Evolutionary conservation across 2,113 vertebrate species (phyloP).

Genomic region (Ifrita kowaldi): DNA sequence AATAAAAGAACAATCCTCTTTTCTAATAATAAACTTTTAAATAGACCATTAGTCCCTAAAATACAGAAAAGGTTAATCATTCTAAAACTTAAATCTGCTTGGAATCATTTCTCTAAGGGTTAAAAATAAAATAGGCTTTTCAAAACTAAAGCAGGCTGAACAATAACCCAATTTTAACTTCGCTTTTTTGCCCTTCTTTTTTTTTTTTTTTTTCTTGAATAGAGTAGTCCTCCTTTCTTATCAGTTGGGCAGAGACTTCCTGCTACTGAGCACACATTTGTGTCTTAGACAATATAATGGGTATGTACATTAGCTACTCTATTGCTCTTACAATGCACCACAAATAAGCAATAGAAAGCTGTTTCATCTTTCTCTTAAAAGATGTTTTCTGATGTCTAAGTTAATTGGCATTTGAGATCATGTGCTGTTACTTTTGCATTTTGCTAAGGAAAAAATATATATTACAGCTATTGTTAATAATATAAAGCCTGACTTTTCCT

Average conservation of each 20-base stretch:
- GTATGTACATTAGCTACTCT: not conserved
- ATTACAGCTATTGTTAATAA: not conserved
- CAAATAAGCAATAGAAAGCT: not conserved
- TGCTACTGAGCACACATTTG: conserved; percentile 12
- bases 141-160: not conserved
- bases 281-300: not conserved
- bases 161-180: not conserved
- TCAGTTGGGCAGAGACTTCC: conserved; percentile 55
- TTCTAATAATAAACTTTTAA: not conserved
- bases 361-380: not conserved
- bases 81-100: not conserved
- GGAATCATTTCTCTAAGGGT: not conserved
- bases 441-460: not conserved
- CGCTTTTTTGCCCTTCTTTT: too few relatives aligned
- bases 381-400: not conserved
- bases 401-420: not conserved
- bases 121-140: not conserved
- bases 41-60: not conserved
- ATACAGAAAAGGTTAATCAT: not conserved
- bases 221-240: conserved; percentile 18
- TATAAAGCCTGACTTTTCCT: conserved; percentile 3
- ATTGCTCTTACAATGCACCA: not conserved
- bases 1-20: not conserved
- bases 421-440: not conserved
- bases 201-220: not conserved